Evolutionary conservation across 2,888 invertebrate genomes (phyloP), one percentile per base, ranked within the genome.

Genomic region (Drosophila cracens): DNA sequence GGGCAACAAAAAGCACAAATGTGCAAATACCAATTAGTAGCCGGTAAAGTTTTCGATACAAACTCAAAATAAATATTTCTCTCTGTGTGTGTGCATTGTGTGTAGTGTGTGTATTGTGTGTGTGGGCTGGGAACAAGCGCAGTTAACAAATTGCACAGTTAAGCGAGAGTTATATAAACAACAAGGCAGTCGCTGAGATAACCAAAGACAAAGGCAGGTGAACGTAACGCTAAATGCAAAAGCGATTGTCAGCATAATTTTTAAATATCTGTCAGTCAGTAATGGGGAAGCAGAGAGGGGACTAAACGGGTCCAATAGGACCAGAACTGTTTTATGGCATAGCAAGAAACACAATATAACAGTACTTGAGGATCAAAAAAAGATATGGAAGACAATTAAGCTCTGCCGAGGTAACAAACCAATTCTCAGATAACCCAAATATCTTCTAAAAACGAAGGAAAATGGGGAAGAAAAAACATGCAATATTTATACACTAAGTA

Each of bases 1-100:
- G 25, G 25, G 72, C 65, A 78, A 71, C 67, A 77, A 68, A 74
- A 78, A 81, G 61, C 69, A 61, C 65, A 65, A 74, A 62, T 68
- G 70, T 75, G 77, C 80, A 80, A 78, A 80, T 73, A 78, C 70
- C 79, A 83, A 83, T 83, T 82, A 83, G 81, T 74, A 68, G 68
- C 62, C 61, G 74, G 62, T 56, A 64, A 67, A 74, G 49, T 66
- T 70, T 65, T 49, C 33, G 62, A 78, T 74, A 57, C 49, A 13
- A 65, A 62, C 60, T 57, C 77, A 36, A 77, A 60, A 58, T 46
- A 70, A 46, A 46, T 46, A 46, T 46, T 33, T 33, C 33, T 10
- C 33, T 11, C 11, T 34, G 7, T n/a, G 31, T 51, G n/a, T 40
- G 13, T 33, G 49, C 43, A 27, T 33, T 51, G 40, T 33, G 16